phyloP scores from a whole-genome alignment of 2,113 vertebrate genomes.

The Dendrocopos noguchii region DNA sequence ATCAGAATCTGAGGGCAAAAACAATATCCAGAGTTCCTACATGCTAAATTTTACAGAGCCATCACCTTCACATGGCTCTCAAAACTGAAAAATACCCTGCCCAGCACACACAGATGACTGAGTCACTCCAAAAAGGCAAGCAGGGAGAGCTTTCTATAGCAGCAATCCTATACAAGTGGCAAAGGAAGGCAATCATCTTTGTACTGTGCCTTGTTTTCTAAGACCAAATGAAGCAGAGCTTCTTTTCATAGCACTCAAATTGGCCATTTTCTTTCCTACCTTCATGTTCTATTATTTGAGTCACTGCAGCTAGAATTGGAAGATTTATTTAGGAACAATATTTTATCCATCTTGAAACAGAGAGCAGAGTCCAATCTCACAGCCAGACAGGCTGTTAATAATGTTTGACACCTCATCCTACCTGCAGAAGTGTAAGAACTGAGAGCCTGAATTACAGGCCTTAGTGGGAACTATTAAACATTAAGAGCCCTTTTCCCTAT shows the following conservation, averaged over 20 bases:
- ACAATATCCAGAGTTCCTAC: background rate
- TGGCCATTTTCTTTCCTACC: conserved; percentile 74
- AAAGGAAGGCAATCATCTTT: conserved; percentile 42
- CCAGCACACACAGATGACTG: background rate
- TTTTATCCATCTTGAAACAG: conserved; percentile 63
- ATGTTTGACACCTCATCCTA: conserved; percentile 43
- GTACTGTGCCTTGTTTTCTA: conserved; percentile 62
- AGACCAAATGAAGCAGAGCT: conserved; percentile 46
- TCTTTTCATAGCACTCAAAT: conserved; percentile 67
- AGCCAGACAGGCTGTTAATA: conserved; percentile 46
- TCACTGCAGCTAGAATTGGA: conserved; percentile 51
- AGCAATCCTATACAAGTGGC: background rate
- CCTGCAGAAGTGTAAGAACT: background rate
- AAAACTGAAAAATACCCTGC: background rate
- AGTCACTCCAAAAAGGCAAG: background rate
- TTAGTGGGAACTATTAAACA: conserved; percentile 2
- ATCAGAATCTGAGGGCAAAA: background rate
- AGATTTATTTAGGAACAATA: conserved; percentile 74
- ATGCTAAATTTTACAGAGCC: background rate
- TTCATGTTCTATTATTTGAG: conserved; percentile 82
- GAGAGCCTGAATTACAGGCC: conserved; percentile 1
- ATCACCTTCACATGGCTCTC: background rate
- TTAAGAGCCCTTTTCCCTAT: background rate
- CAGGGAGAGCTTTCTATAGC: background rate
- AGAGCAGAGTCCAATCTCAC: conserved; percentile 41